phyloP scores from a whole-genome alignment of 2,888 invertebrate genomes.

The Spodoptera exigua region DNA sequence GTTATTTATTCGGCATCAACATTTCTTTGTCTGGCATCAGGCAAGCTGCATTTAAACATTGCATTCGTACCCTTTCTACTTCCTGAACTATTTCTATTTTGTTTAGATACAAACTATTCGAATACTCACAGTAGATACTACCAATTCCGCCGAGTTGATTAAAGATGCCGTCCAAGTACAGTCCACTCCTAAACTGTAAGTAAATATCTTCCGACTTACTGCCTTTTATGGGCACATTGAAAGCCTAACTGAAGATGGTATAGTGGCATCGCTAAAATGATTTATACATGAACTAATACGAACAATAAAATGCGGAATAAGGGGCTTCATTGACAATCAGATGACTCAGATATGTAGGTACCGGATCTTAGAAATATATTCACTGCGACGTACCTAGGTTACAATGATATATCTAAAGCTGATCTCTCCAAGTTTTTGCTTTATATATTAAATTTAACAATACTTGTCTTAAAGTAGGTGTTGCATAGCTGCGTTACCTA shows the following conservation, averaged over 20 bases:
- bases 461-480: no score
- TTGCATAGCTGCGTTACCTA: no score
- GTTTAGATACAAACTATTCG: slow-evolving; percentile 6
- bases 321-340: slow-evolving; percentile 2
- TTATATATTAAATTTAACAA: no score
- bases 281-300: slow-evolving; percentile 3
- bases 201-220: slow-evolving; percentile 30
- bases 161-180: slow-evolving; percentile 23
- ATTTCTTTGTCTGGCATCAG: no score
- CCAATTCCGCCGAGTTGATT: slow-evolving; percentile 21
- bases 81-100: slow-evolving; percentile 38
- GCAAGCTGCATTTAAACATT: slow-evolving; percentile 9
- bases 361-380: slow-evolving; percentile 22
- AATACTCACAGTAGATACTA: slow-evolving; percentile 3
- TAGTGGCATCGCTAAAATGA: slow-evolving; percentile 13
- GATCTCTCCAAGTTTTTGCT: slow-evolving; percentile 9
- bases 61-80: slow-evolving; percentile 22
- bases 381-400: slow-evolving; percentile 4
- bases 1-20: no score
- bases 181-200: slow-evolving; percentile 17
- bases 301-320: slow-evolving; percentile 36
- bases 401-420: slow-evolving; percentile 6
- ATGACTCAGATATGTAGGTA: slow-evolving; percentile 4
- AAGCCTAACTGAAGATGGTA: slow-evolving; percentile 42
- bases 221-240: slow-evolving; percentile 18